phyloP scores from a whole-genome alignment of 2,797 vertebrate species.

The Macrochelys suwanniensis region DNA sequence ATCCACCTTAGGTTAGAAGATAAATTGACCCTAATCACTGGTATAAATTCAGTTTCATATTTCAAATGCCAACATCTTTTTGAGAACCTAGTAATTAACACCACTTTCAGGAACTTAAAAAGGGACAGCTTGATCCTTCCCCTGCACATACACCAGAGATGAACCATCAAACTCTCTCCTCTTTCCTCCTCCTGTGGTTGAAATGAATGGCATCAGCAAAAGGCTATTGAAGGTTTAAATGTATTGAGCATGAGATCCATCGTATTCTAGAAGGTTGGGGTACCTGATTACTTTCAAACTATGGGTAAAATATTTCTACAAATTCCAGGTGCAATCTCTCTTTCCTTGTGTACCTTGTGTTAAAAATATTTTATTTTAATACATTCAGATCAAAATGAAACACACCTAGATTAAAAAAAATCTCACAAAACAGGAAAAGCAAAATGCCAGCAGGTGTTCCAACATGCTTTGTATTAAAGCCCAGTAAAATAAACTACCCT shows the following conservation, averaged over 20 bases:
- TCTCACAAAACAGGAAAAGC: slow-evolving; percentile 36
- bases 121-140: slow-evolving; percentile 62
- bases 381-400: neutral
- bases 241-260: fast-evolving
- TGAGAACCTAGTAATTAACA: slow-evolving; percentile 63
- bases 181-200: slow-evolving; percentile 49
- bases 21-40: slow-evolving; percentile 60
- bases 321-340: neutral
- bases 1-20: slow-evolving; percentile 65
- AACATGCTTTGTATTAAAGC: slow-evolving; percentile 35
- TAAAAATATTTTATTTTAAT: slow-evolving; percentile 25
- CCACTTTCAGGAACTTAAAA: slow-evolving; percentile 53
- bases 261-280: neutral
- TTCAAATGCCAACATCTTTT: slow-evolving; percentile 68
- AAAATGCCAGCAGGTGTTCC: slow-evolving; percentile 63
- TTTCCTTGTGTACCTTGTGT: neutral
- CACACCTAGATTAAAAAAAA: slow-evolving; percentile 50
- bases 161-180: neutral
- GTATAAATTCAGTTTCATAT: slow-evolving; percentile 67
- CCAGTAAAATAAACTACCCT: slow-evolving; percentile 72
- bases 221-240: neutral
- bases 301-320: neutral
- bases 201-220: slow-evolving; percentile 29
- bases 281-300: neutral
- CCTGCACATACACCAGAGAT: neutral